These are phyloP conservation scores for Lycocorax pyrrhopterus DNA, from an alignment of 2,113 vertebrate genomes.

Conservation along the genomic window DNA sequence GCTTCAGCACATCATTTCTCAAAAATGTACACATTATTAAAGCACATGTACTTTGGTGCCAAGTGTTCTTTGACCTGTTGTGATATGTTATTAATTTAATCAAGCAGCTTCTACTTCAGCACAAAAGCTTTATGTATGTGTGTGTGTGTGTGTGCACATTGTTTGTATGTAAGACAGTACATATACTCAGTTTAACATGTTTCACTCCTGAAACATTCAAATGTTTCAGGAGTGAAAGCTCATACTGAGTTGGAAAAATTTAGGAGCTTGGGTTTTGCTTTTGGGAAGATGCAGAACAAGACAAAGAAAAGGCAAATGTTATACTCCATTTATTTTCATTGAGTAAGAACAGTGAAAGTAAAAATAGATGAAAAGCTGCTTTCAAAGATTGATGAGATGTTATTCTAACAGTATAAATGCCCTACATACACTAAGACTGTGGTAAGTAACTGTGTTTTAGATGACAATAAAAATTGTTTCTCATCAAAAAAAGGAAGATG, in stretches of 20 bases:
- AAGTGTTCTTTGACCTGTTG: not conserved
- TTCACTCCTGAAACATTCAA: not conserved
- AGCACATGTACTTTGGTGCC: not conserved
- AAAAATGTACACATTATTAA: not conserved
- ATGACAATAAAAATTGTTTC: not conserved
- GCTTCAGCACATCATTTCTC: not conserved
- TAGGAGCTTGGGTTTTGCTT: not conserved
- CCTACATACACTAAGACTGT: not conserved
- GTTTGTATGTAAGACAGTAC: not conserved
- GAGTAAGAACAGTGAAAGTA: not conserved
- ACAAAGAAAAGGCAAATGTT: not conserved
- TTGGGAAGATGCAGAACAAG: not conserved
- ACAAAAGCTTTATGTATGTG: not conserved
- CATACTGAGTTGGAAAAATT: not conserved
- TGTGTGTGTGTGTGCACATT: fast-evolving
- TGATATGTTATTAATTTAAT: not conserved
- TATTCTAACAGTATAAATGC: not conserved
- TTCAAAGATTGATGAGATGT: not conserved
- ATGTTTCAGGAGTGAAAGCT: not conserved
- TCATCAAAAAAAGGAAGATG: not conserved
- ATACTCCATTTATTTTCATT: conserved; percentile 39
- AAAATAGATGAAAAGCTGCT: conserved; percentile 6
- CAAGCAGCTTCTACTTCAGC: not conserved
- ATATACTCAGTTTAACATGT: not conserved
- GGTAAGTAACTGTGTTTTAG: not conserved